phyloP scores from a whole-genome alignment of 2,888 invertebrate genomes.

The Lobophora halterata region DNA sequence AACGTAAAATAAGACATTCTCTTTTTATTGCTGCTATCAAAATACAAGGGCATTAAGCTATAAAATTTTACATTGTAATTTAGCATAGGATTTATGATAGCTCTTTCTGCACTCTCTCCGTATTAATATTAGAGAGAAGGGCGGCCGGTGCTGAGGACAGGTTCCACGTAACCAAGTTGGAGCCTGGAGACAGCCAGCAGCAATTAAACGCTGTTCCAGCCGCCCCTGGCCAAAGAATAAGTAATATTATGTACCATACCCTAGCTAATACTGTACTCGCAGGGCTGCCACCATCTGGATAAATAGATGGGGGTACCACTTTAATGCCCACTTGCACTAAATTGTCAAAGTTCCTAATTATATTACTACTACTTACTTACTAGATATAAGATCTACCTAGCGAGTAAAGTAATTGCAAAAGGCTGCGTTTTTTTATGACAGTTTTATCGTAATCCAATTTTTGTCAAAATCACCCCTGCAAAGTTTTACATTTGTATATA shows the following conservation, averaged over 20 bases:
- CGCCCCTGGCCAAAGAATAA: too few species aligned
- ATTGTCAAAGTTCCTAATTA: neutral
- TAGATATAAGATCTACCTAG: too few species aligned
- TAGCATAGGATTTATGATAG: slow-evolving; percentile 48
- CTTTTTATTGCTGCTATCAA: slow-evolving; percentile 32
- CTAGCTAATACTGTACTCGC: neutral
- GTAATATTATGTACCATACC: too few species aligned
- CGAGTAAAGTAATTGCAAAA: too few species aligned
- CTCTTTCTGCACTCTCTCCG: slow-evolving; percentile 37
- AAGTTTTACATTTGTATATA: too few species aligned
- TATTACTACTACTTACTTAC: too few species aligned
- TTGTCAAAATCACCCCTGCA: too few species aligned
- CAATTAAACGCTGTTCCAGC: slow-evolving; percentile 40
- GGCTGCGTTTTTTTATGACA: too few species aligned
- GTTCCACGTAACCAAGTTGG: slow-evolving; percentile 37
- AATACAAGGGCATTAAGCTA: slow-evolving; percentile 30
- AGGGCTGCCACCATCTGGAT: slow-evolving; percentile 1
- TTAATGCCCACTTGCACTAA: neutral
- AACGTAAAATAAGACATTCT: slow-evolving; percentile 32
- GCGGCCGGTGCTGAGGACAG: slow-evolving; percentile 29
- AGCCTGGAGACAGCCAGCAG: slow-evolving; percentile 43
- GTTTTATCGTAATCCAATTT: too few species aligned
- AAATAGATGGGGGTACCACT: neutral
- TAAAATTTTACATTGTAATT: slow-evolving; percentile 44
- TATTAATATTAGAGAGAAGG: slow-evolving; percentile 41